Base-by-base conservation (phyloP, 1,140 invertebrate species). In the Ruditapes philippinarum region DNA sequence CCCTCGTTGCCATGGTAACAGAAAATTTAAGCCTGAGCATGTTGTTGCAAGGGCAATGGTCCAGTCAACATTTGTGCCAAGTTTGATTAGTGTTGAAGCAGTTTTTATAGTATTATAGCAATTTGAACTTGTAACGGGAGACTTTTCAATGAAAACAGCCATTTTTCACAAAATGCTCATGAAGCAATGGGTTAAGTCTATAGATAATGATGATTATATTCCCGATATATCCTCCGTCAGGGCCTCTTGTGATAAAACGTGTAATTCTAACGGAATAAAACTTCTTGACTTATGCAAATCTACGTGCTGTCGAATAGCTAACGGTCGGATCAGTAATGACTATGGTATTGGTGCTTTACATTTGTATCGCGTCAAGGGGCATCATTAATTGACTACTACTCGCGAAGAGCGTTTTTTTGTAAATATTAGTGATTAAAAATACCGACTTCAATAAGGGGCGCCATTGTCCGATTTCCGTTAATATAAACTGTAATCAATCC, bases 171-270 rank as follows among this genome's bases (percentile, higher is more conserved):
- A n/a, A n/a, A n/a, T n/a, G n/a, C n/a, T n/a, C n/a, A n/a, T n/a
- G n/a, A n/a, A n/a, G n/a, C n/a, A n/a, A n/a, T n/a, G n/a, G n/a
- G n/a, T n/a, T n/a, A n/a, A n/a, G n/a, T n/a, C n/a, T n/a, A 60
- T 62, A 2, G 54, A 81, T 60, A 49, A 60, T n/a, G 33, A 36
- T 81, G 31, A 36, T 62, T 81, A 81, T 60, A 62, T 40, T 36
- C 78, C 78, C 7, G 78, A 57, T 60, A 19, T 38, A 31, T 14
- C 49, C 49, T 31, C 31, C 2, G 0, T 4, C 17, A 38, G 54
- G 78, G 49, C 62, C 62, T 68, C 62, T 9, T 17, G 5, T 11
- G 62, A 68, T 68, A 68, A 31, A 38, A 33, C 12, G 33, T 68
- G 62, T 33, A 68, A 68, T 68, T 31, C 1, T 68, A 31, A 31